Percentiles rank a stretch among this genome's conserved stretches.
phyloP scores from a whole-genome alignment of 2,888 invertebrate genomes.

The Clusia tigrina region DNA sequence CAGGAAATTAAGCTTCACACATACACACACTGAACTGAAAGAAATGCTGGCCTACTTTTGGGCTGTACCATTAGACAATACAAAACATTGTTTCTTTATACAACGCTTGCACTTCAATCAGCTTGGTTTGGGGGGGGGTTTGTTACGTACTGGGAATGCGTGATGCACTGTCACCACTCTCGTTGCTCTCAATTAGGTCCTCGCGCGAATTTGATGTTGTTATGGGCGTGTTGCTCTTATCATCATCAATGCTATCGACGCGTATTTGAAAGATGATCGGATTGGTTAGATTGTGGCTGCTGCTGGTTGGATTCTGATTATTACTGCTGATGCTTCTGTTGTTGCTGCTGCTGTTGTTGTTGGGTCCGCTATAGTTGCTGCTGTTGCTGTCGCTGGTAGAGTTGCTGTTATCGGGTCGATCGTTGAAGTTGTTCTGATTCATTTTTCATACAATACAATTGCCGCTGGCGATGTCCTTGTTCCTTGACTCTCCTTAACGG shows the following conservation, averaged over 20 bases:
- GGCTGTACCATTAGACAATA: no score
- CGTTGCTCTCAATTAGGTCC: constrained; percentile 50
- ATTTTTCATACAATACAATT: no score
- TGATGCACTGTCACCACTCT: constrained; percentile 33
- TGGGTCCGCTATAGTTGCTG: constrained; percentile 6
- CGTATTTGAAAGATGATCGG: constrained; percentile 49
- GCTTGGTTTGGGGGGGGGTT: no score
- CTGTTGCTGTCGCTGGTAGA: constrained; percentile 13
- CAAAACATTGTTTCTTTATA: constrained; percentile 1
- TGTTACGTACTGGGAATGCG: constrained; percentile 46
- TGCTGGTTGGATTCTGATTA: no score
- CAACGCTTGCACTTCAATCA: no score
- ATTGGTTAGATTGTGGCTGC: constrained; percentile 23
- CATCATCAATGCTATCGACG: constrained; percentile 53
- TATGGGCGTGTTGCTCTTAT: constrained; percentile 48
- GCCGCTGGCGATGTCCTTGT: no score
- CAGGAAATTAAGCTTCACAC: no score
- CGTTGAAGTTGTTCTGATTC: neutral
- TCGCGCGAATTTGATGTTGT: constrained; percentile 57
- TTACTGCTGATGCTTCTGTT: neutral
- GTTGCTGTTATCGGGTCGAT: constrained; percentile 4
- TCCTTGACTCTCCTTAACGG: no score
- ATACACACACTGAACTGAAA: no score
- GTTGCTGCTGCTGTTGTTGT: constrained; percentile 6
- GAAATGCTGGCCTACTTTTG: no score